Percentiles rank a stretch among this genome's conserved stretches.
These are phyloP conservation scores for Cinara cedri DNA, from an alignment of 2,888 invertebrate species.

Conservation along the genomic window DNA sequence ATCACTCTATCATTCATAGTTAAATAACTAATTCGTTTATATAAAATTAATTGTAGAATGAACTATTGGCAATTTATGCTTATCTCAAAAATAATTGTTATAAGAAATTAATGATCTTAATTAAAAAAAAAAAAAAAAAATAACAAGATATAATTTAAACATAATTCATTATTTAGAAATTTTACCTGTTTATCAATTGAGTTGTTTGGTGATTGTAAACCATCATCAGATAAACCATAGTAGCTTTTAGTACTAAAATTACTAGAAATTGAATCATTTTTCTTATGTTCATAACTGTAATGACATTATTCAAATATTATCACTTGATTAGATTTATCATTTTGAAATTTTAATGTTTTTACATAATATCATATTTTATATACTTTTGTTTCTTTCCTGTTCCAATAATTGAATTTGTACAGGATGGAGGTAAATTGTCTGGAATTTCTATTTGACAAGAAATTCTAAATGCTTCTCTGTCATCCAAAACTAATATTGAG, in stretches of 20 bases:
- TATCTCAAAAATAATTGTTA: neutral
- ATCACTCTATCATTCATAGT: too few relatives aligned
- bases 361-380: neutral
- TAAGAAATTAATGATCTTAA: too few relatives aligned
- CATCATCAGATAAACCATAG: slow-evolving; percentile 58
- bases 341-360: neutral
- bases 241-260: slow-evolving; percentile 80
- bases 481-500: slow-evolving; percentile 86
- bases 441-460: slow-evolving; percentile 86
- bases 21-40: too few relatives aligned
- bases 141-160: too few relatives aligned
- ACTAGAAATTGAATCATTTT: slow-evolving; percentile 88
- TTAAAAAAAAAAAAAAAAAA: too few relatives aligned
- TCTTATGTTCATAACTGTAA: slow-evolving; percentile 72
- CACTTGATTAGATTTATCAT: neutral
- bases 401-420: slow-evolving; percentile 26
- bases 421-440: slow-evolving; percentile 30
- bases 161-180: too few relatives aligned
- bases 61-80: neutral
- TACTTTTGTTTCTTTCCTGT: slow-evolving; percentile 41
- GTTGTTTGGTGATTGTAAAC: slow-evolving; percentile 79
- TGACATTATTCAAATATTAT: slow-evolving; percentile 2
- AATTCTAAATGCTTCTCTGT: slow-evolving; percentile 87
- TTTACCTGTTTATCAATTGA: slow-evolving; percentile 72
- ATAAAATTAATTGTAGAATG: neutral